phyloP scores from a whole-genome alignment of 92 coral and sea anemone genomes.

The Siderastrea siderea region DNA sequence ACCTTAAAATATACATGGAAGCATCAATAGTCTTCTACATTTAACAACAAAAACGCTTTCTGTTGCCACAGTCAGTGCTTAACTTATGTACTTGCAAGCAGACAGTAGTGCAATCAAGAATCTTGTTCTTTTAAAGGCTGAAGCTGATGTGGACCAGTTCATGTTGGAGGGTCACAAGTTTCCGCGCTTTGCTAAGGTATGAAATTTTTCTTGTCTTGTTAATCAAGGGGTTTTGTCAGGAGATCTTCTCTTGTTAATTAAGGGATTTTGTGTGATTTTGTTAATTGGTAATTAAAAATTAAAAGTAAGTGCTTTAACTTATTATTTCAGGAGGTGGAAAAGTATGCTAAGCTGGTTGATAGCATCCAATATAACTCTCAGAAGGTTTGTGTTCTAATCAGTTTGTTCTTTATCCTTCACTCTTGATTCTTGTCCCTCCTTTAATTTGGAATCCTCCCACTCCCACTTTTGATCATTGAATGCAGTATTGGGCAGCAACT shows the following conservation, averaged over 20 bases:
- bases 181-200: slow-evolving; percentile 94
- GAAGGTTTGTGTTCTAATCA: slow-evolving; percentile 69
- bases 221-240: neutral
- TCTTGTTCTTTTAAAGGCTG: slow-evolving; percentile 70
- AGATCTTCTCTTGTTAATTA: too few relatives aligned
- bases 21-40: too few relatives aligned
- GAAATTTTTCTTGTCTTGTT: neutral
- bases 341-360: slow-evolving; percentile 92
- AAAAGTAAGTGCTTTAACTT: neutral
- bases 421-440: neutral
- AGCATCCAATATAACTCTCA: slow-evolving; percentile 96
- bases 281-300: neutral
- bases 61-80: too few relatives aligned
- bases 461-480: neutral
- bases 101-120: neutral
- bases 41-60: too few relatives aligned
- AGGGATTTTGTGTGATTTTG: neutral
- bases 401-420: neutral
- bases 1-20: too few relatives aligned
- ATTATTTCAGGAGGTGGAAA: slow-evolving; percentile 92
- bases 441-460: neutral
- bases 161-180: slow-evolving; percentile 98
- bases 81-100: neutral
- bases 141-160: slow-evolving; percentile 94
- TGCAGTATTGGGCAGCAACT: too few relatives aligned